These are phyloP conservation scores for Bradypus variegatus DNA, from an alignment of 2,797 vertebrate genomes.

Conservation along the genomic window DNA sequence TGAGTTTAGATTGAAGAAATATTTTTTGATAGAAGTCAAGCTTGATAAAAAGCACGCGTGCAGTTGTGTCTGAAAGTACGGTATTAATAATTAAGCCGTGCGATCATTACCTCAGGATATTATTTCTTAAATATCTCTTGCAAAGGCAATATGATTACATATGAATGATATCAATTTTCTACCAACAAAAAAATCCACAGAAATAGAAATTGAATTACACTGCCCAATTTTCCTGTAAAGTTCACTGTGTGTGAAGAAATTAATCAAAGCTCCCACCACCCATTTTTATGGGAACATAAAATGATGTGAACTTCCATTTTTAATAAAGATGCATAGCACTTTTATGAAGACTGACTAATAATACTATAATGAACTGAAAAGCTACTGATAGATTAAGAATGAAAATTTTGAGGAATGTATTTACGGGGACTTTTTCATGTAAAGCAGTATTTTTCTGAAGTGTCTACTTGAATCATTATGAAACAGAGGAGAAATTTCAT, in stretches of 20 bases:
- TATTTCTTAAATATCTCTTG: slow-evolving; percentile 83
- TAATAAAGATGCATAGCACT: slow-evolving; percentile 90
- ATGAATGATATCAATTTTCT: slow-evolving; percentile 83
- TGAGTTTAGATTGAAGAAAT: slow-evolving; percentile 47
- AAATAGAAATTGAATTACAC: slow-evolving; percentile 88
- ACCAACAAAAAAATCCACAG: slow-evolving; percentile 80
- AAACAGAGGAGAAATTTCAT: slow-evolving; percentile 26
- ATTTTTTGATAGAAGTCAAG: slow-evolving; percentile 63
- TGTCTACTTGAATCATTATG: slow-evolving; percentile 32
- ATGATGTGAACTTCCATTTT: slow-evolving; percentile 92
- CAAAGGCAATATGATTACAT: slow-evolving; percentile 82
- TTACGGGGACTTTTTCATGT: slow-evolving; percentile 62
- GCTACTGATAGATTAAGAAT: slow-evolving; percentile 66
- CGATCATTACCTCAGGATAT: slow-evolving; percentile 81
- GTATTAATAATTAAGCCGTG: slow-evolving; percentile 79
- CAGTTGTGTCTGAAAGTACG: slow-evolving; percentile 64
- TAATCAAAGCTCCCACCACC: slow-evolving; percentile 92
- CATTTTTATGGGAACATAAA: slow-evolving; percentile 92
- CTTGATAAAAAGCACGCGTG: slow-evolving; percentile 57
- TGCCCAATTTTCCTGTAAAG: slow-evolving; percentile 89
- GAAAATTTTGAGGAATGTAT: slow-evolving; percentile 70
- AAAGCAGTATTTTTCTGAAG: slow-evolving; percentile 39
- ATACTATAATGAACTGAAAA: slow-evolving; percentile 78
- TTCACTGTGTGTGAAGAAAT: slow-evolving; percentile 91
- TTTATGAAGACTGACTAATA: slow-evolving; percentile 95